These are phyloP conservation scores for Megathymus violae DNA, from an alignment of 1,140 invertebrate species.

Conservation along the genomic window DNA sequence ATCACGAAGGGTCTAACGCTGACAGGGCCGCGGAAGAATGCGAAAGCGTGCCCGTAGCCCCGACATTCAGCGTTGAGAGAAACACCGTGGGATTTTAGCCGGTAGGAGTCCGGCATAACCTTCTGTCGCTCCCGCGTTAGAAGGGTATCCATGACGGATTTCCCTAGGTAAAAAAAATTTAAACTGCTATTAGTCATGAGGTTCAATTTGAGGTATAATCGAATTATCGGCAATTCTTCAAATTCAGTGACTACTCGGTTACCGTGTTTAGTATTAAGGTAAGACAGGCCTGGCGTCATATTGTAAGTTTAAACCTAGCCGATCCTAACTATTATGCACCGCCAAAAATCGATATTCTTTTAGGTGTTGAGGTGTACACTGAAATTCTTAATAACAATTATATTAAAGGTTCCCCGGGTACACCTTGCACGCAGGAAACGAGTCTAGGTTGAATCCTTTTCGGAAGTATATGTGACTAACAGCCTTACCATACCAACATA, in stretches of 20 bases:
- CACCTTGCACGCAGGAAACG: constrained; percentile 27
- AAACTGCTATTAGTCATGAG: constrained; percentile 17
- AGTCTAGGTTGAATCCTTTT: constrained; percentile 28
- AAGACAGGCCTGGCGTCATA: constrained; percentile 20
- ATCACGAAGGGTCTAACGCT: no score
- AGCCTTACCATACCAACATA: constrained; percentile 7
- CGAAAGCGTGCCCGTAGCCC: no score
- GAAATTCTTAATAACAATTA: constrained; percentile 35
- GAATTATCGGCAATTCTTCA: constrained; percentile 13
- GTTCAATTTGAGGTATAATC: constrained; percentile 21
- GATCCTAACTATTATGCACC: constrained; percentile 31
- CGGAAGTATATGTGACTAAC: constrained; percentile 12
- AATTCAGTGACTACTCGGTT: constrained; percentile 14
- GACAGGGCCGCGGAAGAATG: no score
- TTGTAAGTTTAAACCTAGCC: constrained; percentile 29
- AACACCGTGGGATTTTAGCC: no score
- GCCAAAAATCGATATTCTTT: constrained; percentile 34
- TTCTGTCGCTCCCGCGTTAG: no score
- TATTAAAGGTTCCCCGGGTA: constrained; percentile 31
- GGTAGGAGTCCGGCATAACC: no score
- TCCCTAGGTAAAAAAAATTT: no score
- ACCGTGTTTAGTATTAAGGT: constrained; percentile 15
- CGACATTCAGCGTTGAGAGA: no score
- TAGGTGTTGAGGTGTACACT: constrained; percentile 39
- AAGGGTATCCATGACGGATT: no score